Evolutionary conservation across 2,797 vertebrate genomes (phyloP).

Genomic region (Clarias pachynema): DNA sequence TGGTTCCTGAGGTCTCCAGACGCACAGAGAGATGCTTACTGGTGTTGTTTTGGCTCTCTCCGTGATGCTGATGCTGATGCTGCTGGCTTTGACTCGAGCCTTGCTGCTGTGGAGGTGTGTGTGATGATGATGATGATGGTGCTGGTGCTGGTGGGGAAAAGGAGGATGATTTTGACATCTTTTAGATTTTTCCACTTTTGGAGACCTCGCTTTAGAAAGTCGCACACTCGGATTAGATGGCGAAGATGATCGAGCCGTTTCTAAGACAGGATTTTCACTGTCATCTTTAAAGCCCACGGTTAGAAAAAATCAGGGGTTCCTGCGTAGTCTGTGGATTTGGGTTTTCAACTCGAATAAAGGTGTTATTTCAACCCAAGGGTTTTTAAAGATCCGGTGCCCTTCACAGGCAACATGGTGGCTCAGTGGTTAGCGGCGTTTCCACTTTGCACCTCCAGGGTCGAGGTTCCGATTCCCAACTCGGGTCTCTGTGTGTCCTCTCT

Average conservation of each 20-base stretch:
- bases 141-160: constrained; percentile 55
- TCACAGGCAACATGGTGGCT: background rate
- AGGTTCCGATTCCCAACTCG: too few relatives aligned
- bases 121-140: too few relatives aligned
- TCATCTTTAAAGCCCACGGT: background rate
- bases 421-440: too few relatives aligned
- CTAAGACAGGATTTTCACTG: background rate
- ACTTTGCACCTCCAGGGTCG: too few relatives aligned
- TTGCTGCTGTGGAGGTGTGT: constrained; percentile 68
- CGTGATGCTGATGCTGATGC: constrained; percentile 64
- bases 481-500: too few relatives aligned
- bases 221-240: constrained; percentile 21
- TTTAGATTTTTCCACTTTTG: constrained; percentile 76
- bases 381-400: background rate
- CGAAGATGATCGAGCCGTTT: too few relatives aligned
- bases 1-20: constrained; percentile 65
- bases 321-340: background rate
- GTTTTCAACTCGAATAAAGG: constrained; percentile 28
- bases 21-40: constrained; percentile 69
- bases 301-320: background rate
- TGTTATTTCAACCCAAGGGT: background rate
- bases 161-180: constrained; percentile 74
- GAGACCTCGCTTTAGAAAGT: constrained; percentile 68
- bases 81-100: constrained; percentile 64
- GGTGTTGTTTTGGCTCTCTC: constrained; percentile 61